Base-by-base conservation (phyloP, 2,888 invertebrate genomes). In the Crocallis elinguaria region DNA sequence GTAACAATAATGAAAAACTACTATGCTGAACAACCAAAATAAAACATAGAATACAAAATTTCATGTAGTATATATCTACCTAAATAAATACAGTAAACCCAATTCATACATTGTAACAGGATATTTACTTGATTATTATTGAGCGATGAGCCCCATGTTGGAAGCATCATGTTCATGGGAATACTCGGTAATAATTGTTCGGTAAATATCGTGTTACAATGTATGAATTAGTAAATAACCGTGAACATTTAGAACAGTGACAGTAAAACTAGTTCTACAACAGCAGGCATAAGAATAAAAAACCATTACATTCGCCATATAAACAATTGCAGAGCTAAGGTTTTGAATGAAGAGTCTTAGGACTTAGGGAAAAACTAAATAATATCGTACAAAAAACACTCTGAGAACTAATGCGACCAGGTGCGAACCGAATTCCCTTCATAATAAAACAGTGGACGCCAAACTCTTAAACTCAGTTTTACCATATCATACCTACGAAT, bases 1-100 rank as follows among this genome's bases (percentile, higher is more conserved):
- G 84, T 90, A 92, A 89, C 67, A 75, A 75, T 53, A 55, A 44
- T 30, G 5, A 14, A 25, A 11, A 35, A 1, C 4, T 16, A 35
- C 12, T 35, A 14, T 44, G 19, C 12, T 23, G 3, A 16, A 33
- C 19, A 19, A 12, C 7, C 9, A 11, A 19, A 1, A 35, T 36
- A 12, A 14, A 33, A 12, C 29, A 29, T n/a, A 12, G 2, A 27
- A 12, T n/a, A 12, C 29, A 29, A 2, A 29, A 8, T 5, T 29
- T 29, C 0, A n/a, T n/a, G n/a, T n/a, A n/a, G n/a, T n/a, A n/a
- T n/a, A n/a, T n/a, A n/a, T n/a, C n/a, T n/a, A n/a, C n/a, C n/a
- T n/a, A n/a, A n/a, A n/a, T n/a, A n/a, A n/a, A n/a, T n/a, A n/a
- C n/a, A n/a, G n/a, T n/a, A n/a, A n/a, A n/a, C n/a, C n/a, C n/a